phyloP scores from a whole-genome alignment of 1,140 invertebrate genomes.

The Neodiprion fabricii region DNA sequence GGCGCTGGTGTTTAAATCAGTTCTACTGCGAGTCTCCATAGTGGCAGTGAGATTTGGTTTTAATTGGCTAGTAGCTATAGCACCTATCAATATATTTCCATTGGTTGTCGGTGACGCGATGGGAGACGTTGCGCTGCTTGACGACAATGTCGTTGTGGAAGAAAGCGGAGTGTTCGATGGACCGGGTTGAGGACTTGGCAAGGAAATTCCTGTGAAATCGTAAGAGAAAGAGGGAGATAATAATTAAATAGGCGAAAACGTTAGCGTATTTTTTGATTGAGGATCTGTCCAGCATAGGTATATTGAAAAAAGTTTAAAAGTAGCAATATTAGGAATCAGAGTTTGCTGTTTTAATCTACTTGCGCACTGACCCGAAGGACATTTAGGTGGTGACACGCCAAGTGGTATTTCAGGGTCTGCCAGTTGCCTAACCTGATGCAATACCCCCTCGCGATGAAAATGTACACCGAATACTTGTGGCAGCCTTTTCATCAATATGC shows the following conservation, averaged over 20 bases:
- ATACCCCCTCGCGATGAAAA: constrained; percentile 93
- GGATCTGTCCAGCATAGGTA: background rate
- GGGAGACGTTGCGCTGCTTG: constrained; percentile 57
- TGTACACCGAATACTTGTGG: constrained; percentile 94
- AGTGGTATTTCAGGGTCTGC: constrained; percentile 72
- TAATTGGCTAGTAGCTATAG: constrained; percentile 54
- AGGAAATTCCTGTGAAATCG: constrained; percentile 46
- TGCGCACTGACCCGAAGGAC: constrained; percentile 50
- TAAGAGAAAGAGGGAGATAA: no score
- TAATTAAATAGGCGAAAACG: no score
- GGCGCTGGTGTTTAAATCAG: constrained; percentile 50
- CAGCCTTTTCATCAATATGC: constrained; percentile 95
- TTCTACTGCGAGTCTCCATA: constrained; percentile 54
- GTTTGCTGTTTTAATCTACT: constrained; percentile 6
- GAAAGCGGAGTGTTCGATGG: constrained; percentile 57
- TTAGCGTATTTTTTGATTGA: no score
- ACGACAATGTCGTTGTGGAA: constrained; percentile 55
- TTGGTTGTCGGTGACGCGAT: constrained; percentile 59
- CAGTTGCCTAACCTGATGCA: constrained; percentile 88
- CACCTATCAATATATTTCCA: constrained; percentile 58
- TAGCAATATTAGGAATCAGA: constrained; percentile 18
- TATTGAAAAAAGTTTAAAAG: constrained; percentile 13
- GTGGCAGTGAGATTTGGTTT: constrained; percentile 56
- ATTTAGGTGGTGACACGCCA: constrained; percentile 68
- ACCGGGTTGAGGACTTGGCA: constrained; percentile 61